Evolutionary conservation across 2,797 vertebrate genomes (phyloP).

Genomic region (Molossus alvarezi): DNA sequence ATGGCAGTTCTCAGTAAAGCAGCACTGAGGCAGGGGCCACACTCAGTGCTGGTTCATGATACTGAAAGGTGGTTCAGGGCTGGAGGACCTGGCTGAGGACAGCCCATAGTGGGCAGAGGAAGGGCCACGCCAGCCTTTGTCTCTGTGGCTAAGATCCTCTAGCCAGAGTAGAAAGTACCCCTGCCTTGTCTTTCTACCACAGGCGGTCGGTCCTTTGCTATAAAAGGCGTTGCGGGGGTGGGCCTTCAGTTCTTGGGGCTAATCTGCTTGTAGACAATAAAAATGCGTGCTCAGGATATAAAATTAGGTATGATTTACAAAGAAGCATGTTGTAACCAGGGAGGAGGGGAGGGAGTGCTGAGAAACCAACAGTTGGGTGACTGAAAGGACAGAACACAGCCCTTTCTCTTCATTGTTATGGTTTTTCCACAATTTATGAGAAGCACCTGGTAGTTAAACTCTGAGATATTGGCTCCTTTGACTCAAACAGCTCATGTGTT

Average conservation of each 20-base stretch:
- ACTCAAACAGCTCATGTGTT: no score
- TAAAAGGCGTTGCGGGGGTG: neutral
- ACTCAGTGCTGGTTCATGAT: no score
- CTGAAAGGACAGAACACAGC: no score
- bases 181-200: neutral
- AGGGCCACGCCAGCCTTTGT: neutral
- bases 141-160: neutral
- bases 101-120: neutral
- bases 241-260: neutral
- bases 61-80: neutral
- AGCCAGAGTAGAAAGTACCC: neutral
- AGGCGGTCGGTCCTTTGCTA: neutral
- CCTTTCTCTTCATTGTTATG: no score
- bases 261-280: neutral
- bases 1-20: neutral
- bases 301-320: conserved; percentile 7
- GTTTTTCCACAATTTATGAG: no score
- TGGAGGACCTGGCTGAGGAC: neutral
- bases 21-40: neutral
- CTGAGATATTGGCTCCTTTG: no score
- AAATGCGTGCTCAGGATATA: neutral
- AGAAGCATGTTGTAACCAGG: neutral
- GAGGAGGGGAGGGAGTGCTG: neutral
- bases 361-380: neutral
- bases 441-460: no score